phyloP scores from a whole-genome alignment of 2,888 invertebrate species.

The Leptarthrus brevirostris region DNA sequence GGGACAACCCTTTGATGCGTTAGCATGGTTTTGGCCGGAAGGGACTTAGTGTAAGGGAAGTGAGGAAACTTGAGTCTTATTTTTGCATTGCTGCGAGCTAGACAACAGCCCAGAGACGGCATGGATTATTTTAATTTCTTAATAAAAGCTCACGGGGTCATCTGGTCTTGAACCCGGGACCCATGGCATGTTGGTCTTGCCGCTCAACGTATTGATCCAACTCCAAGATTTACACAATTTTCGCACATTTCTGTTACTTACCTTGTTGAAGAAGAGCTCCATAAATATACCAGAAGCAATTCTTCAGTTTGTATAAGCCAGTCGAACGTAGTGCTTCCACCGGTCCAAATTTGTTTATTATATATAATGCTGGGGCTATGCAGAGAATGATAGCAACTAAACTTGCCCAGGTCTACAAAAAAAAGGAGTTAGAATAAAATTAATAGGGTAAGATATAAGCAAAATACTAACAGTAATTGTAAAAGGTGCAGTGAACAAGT shows the following conservation, averaged over 20 bases:
- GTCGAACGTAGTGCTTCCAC: slow-evolving; percentile 59
- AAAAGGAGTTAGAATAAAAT: neutral
- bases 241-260: slow-evolving; percentile 59
- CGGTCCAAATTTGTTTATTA: slow-evolving; percentile 79
- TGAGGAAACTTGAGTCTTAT: no score
- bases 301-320: slow-evolving; percentile 68
- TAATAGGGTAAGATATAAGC: no score
- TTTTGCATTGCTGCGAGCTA: no score
- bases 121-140: no score
- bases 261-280: slow-evolving; percentile 93
- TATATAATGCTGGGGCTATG: slow-evolving; percentile 82
- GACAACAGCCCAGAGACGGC: no score
- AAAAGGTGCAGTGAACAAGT: slow-evolving; percentile 87
- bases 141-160: no score
- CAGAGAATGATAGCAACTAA: slow-evolving; percentile 78
- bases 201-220: no score
- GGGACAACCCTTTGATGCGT: no score
- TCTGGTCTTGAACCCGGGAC: no score
- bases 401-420: slow-evolving; percentile 82
- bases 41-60: no score
- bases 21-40: no score
- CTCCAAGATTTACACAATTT: neutral
- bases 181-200: no score
- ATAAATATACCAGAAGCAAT: slow-evolving; percentile 78
- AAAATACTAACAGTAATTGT: slow-evolving; percentile 61